Base-by-base conservation (phyloP, 2,888 invertebrate genomes). In the Ennomos fuscantarius region DNA sequence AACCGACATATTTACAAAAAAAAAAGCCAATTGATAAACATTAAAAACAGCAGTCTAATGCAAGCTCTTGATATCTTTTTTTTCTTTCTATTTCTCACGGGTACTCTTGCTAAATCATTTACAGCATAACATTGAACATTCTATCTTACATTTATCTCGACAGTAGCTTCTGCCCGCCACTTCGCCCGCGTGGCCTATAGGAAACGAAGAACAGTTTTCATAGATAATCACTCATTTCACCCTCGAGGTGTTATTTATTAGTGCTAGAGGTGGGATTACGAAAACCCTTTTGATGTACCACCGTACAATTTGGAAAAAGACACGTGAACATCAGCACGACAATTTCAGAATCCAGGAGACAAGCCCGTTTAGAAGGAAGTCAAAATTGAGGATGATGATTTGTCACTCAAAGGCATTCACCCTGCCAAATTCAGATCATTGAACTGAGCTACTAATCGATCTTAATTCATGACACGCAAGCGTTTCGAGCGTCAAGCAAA, bases 371-470 rank as follows among this genome's bases (percentile, higher is more conserved):
- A 46, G 46, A 46, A 56, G 51, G 32, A 39, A 37, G 15, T 39
- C 45, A 15, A 51, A 57, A 52, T 56, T 51, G 51, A 51, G 56
- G 57, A 57, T 43, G 34, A 11, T 39, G 43, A 39, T 52, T 52
- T 45, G 46, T 53, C 46, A 53, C 34, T 44, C 48, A 32, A 13
- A 52, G 47, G 8, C 57, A 31, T 57, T 59, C 49, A 59, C 58
- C 58, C 48, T 39, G 45, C 44, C 49, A 59, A 49, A 59, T 42
- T 45, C 36, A 41, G 58, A 59, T 42, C 58, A 37, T 41, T 59
- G 58, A 59, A 59, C 58, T 50, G 44, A 59, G 41, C 53, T 36
- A n/a, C 53, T 54, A 59, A 59, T 59, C 58, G 58, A 59, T 59
- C 58, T 59, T 59, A 59, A 59, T 50, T 59, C 58, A 37, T 41